Percentiles rank a stretch among this genome's conserved stretches.
phyloP scores from a whole-genome alignment of 2,797 vertebrate species.

The Melanotaenia trifasciata region DNA sequence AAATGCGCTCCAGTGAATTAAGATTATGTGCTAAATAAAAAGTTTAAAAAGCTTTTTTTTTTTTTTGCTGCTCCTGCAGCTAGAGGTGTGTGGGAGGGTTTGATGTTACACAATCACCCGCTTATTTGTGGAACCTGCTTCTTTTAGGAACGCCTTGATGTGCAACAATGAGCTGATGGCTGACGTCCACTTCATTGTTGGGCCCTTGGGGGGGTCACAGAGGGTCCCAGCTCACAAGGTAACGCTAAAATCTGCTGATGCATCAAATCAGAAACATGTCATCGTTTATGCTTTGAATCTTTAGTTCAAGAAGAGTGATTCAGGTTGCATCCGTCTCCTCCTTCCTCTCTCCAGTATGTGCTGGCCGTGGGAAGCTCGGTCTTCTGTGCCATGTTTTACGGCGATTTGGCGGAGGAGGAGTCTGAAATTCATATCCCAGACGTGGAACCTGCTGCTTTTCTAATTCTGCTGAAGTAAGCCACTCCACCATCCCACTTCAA shows the following conservation, averaged over 20 bases:
- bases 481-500: slow-evolving; percentile 35
- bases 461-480: slow-evolving; percentile 97
- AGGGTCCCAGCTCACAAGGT: slow-evolving; percentile 98
- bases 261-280: neutral
- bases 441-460: slow-evolving; percentile 97
- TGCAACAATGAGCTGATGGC: slow-evolving; percentile 99
- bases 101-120: slow-evolving; percentile 44
- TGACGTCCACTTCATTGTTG: slow-evolving; percentile 97
- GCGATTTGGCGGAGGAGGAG: slow-evolving; percentile 95
- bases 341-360: slow-evolving; percentile 88
- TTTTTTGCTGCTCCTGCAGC: neutral
- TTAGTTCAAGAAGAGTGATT: slow-evolving; percentile 7
- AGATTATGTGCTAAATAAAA: neutral
- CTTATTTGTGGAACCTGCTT: slow-evolving; percentile 38
- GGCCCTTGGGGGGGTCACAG: slow-evolving; percentile 87
- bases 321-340: slow-evolving; percentile 30
- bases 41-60: neutral
- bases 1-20: too few species aligned
- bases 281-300: neutral
- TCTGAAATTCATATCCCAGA: slow-evolving; percentile 97
- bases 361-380: slow-evolving; percentile 98
- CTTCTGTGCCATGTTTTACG: slow-evolving; percentile 99
- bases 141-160: slow-evolving; percentile 94
- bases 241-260: neutral
- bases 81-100: slow-evolving; percentile 51